Percentiles rank a stretch among this genome's conserved stretches.
Evolutionary conservation across 2,113 vertebrate genomes (phyloP).

Genomic region (Hypomesus transpacificus): DNA sequence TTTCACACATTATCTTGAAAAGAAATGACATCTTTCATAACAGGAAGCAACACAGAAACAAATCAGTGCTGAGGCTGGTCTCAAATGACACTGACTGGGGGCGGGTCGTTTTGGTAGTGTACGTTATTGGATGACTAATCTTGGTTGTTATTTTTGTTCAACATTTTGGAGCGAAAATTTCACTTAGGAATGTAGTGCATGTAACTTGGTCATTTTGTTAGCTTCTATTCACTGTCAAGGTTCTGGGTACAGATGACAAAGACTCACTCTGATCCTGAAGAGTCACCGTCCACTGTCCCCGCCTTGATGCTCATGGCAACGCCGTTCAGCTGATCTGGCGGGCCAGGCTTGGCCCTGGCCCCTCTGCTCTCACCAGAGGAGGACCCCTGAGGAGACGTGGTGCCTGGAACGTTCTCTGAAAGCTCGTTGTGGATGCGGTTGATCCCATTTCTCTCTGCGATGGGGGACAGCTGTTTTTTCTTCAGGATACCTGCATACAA

Average conservation of each 20-base stretch:
- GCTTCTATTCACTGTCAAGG: neutral
- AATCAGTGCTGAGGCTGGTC: neutral
- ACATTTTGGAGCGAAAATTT: neutral
- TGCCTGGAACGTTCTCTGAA: conserved; percentile 54
- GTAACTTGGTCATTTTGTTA: neutral
- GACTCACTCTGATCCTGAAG: conserved; percentile 94
- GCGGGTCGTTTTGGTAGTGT: neutral
- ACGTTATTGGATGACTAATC: too few species aligned
- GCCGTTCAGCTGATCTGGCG: conserved; percentile 77
- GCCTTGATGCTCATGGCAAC: conserved; percentile 83
- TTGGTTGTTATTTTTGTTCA: too few species aligned
- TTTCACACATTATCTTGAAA: neutral
- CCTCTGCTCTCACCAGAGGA: conserved; percentile 71
- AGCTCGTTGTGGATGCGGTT: conserved; percentile 73
- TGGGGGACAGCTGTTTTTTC: conserved; percentile 81
- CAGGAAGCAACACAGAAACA: neutral
- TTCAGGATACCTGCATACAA: conserved; percentile 82
- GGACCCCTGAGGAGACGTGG: conserved; percentile 71
- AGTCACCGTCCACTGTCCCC: conserved; percentile 85
- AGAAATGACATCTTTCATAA: neutral
- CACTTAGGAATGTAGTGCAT: neutral
- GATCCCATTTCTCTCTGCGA: conserved; percentile 80
- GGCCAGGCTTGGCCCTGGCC: conserved; percentile 59
- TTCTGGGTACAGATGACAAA: neutral
- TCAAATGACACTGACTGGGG: neutral